A percentile compares a stretch with the other conserved stretches of the same genome.
Evolutionary conservation across 2,113 vertebrate genomes (phyloP).

Genomic region (Halichoerus grypus): DNA sequence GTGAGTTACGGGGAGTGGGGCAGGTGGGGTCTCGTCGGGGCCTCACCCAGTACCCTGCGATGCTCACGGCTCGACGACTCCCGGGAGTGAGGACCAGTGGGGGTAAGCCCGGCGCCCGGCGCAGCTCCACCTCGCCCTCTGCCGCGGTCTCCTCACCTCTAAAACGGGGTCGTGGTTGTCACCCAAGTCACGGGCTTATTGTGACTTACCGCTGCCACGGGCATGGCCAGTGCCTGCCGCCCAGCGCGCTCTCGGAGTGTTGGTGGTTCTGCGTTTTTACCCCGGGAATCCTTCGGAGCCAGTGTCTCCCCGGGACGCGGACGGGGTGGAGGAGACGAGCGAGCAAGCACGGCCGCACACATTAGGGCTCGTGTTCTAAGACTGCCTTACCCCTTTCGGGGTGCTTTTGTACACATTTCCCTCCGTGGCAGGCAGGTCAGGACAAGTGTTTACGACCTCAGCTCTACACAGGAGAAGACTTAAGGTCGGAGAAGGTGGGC

Average conservation of each 20-base stretch:
- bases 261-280: neutral
- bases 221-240: neutral
- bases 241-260: neutral
- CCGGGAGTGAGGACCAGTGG: fast-evolving
- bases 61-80: fast-evolving
- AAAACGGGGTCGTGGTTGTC: fast-evolving
- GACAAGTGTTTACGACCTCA: neutral
- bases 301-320: neutral
- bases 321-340: neutral
- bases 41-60: neutral
- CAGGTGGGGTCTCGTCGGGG: neutral
- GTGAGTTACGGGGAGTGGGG: neutral
- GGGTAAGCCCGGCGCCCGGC: too few species aligned
- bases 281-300: neutral
- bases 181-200: neutral
- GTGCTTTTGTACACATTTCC: neutral
- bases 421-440: neutral
- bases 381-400: neutral
- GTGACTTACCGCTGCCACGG: neutral
- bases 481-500: too few species aligned
- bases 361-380: neutral
- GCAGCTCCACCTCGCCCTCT: too few species aligned
- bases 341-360: neutral
- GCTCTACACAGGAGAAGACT: neutral
- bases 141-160: neutral